These are phyloP conservation scores for Melanotaenia boesemani DNA, from an alignment of 2,797 vertebrate species.

Conservation along the genomic window DNA sequence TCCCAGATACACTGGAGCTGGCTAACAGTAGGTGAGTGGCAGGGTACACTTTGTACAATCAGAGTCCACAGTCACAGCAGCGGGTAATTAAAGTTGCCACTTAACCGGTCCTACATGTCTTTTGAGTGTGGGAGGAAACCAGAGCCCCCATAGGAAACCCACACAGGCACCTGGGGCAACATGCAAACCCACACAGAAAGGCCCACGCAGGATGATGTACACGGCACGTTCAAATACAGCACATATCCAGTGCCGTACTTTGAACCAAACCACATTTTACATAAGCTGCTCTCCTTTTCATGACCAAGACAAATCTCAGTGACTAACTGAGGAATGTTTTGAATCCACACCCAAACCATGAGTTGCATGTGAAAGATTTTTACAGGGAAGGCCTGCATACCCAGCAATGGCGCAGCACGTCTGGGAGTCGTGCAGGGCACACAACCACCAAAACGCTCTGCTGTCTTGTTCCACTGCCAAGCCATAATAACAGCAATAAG, in stretches of 20 bases:
- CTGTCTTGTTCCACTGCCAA: slow-evolving; percentile 62
- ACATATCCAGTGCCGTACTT: slow-evolving; percentile 6
- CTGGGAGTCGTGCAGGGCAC: slow-evolving; percentile 57
- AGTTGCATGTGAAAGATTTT: slow-evolving; percentile 50
- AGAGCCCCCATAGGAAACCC: slow-evolving; percentile 2
- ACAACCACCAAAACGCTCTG: slow-evolving; percentile 62
- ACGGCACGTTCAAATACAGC: slow-evolving; percentile 9
- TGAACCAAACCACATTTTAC: slow-evolving; percentile 48
- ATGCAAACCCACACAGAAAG: slow-evolving; percentile 11
- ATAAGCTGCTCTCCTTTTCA: slow-evolving; percentile 52
- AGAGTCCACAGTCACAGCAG: background rate
- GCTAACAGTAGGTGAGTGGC: background rate
- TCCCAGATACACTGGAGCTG: background rate
- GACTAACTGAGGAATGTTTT: slow-evolving; percentile 62
- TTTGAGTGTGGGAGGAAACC: slow-evolving; percentile 13
- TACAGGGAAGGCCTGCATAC: slow-evolving; percentile 31
- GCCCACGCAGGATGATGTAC: slow-evolving; percentile 14
- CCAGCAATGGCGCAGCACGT: slow-evolving; percentile 48
- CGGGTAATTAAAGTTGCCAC: background rate
- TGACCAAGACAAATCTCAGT: slow-evolving; percentile 58
- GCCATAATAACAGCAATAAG: slow-evolving; percentile 77
- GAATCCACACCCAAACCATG: slow-evolving; percentile 66
- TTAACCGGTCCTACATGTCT: slow-evolving; percentile 8
- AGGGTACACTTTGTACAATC: background rate
- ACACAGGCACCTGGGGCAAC: background rate